A percentile compares a stretch with the other conserved stretches of the same genome.
Conservation (phyloP, 2,797 vertebrate genomes). For the Cossypha caffra region DNA sequence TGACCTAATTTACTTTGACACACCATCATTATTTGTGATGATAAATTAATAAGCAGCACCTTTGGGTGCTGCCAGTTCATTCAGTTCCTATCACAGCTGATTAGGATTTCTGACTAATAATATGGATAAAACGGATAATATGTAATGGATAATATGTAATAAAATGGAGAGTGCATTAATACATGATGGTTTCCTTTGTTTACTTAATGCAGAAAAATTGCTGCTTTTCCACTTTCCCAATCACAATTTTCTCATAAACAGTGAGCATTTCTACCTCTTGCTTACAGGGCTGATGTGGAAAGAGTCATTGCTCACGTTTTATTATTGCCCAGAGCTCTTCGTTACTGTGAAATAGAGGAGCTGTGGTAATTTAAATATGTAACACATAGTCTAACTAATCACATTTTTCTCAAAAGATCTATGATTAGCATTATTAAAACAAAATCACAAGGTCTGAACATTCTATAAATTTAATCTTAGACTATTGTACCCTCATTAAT, state of each 20-base stretch:
- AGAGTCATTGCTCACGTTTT: conserved; percentile 72
- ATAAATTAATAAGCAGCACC: conserved; percentile 76
- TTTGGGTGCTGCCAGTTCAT: conserved; percentile 70
- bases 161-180: conserved; percentile 64
- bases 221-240: conserved; percentile 66
- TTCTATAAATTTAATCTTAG: conserved; percentile 32
- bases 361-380: conserved; percentile 60
- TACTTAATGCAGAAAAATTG: conserved; percentile 73
- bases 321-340: conserved; percentile 68
- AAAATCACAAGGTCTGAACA: conserved; percentile 24
- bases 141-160: not conserved
- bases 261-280: conserved; percentile 54
- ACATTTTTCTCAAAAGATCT: conserved; percentile 52
- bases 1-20: conserved; percentile 68
- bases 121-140: too few relatives aligned
- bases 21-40: conserved; percentile 68
- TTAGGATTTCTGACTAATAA: conserved; percentile 62
- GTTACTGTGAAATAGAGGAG: conserved; percentile 50
- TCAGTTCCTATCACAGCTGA: conserved; percentile 55
- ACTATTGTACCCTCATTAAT: not conserved
- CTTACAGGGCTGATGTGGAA: conserved; percentile 59
- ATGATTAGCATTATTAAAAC: conserved; percentile 48
- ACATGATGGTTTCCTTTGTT: conserved; percentile 62
- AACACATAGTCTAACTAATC: conserved; percentile 56
- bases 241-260: conserved; percentile 58